A percentile compares a stretch with the other conserved stretches of the same genome.
Evolutionary conservation across 2,888 invertebrate genomes (phyloP).

Genomic region (Dorcus parallelipipedus): DNA sequence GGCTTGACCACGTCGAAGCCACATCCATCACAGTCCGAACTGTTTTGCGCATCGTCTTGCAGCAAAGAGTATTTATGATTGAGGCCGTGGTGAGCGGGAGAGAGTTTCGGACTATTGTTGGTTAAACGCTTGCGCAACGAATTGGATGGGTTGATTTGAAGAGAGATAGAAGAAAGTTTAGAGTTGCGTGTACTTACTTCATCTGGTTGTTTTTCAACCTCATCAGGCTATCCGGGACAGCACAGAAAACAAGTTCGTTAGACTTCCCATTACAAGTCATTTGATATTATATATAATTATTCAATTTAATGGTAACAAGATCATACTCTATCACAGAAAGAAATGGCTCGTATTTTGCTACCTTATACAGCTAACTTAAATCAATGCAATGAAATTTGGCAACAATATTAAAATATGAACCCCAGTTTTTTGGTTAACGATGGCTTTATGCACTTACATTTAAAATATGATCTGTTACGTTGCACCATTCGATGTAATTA

Average conservation of each 20-base stretch:
- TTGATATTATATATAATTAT: neutral
- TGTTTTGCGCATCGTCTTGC: constrained; percentile 1
- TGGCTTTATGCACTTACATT: too few species aligned
- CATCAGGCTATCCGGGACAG: constrained; percentile 38
- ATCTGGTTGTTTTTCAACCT: constrained; percentile 40
- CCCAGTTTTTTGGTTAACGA: too few species aligned
- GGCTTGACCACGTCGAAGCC: neutral
- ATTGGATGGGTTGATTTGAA: constrained; percentile 29
- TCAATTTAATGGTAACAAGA: neutral
- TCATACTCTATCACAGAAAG: too few species aligned
- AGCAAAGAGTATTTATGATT: constrained; percentile 15
- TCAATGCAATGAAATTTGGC: too few species aligned
- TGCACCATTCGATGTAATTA: too few species aligned
- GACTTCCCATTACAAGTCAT: neutral
- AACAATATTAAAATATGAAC: too few species aligned
- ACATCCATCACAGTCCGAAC: neutral
- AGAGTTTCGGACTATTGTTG: constrained; percentile 14
- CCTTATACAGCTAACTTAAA: too few species aligned
- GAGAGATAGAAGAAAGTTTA: constrained; percentile 32
- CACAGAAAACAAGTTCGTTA: constrained; percentile 17
- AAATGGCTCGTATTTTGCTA: too few species aligned
- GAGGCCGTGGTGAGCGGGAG: constrained; percentile 19
- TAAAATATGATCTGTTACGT: too few species aligned
- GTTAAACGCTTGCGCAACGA: constrained; percentile 28
- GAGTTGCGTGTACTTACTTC: constrained; percentile 48